phyloP scores from a whole-genome alignment of 2,797 vertebrate genomes.

The Leucoraja ocellata region DNA sequence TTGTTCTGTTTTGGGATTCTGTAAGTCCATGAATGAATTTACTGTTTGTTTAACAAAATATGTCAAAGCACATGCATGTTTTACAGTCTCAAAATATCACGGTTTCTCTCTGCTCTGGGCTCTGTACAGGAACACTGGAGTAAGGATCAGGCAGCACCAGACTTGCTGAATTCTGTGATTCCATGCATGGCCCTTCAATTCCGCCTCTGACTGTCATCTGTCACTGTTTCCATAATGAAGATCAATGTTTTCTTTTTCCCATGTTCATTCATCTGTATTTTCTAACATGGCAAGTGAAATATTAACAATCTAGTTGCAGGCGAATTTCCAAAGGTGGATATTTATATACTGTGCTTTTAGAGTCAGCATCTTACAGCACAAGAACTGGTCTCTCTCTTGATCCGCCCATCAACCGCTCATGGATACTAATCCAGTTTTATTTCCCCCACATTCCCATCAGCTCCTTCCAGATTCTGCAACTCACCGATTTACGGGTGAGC shows the following conservation, averaged over 20 bases:
- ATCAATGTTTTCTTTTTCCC: constrained; percentile 13
- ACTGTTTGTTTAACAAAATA: background rate
- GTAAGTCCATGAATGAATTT: background rate
- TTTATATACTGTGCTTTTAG: background rate
- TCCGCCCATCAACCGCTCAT: no score
- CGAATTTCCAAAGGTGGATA: background rate
- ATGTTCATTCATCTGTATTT: constrained; percentile 19
- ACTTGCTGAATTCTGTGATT: background rate
- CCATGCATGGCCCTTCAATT: background rate
- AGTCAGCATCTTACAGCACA: background rate
- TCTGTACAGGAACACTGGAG: background rate
- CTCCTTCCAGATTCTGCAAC: no score
- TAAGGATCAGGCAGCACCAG: background rate
- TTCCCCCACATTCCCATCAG: no score
- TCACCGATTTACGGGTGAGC: no score
- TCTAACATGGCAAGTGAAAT: background rate
- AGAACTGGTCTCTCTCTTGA: no score
- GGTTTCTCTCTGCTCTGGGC: background rate
- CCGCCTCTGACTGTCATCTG: constrained; percentile 18
- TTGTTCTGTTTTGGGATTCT: background rate
- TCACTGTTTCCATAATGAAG: constrained; percentile 31
- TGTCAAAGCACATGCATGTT: background rate
- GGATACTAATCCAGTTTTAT: no score
- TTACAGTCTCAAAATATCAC: background rate
- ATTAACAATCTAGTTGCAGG: constrained; percentile 10